Conservation (phyloP, 2,113 vertebrate genomes). For the Prionailurus bengalensis region DNA sequence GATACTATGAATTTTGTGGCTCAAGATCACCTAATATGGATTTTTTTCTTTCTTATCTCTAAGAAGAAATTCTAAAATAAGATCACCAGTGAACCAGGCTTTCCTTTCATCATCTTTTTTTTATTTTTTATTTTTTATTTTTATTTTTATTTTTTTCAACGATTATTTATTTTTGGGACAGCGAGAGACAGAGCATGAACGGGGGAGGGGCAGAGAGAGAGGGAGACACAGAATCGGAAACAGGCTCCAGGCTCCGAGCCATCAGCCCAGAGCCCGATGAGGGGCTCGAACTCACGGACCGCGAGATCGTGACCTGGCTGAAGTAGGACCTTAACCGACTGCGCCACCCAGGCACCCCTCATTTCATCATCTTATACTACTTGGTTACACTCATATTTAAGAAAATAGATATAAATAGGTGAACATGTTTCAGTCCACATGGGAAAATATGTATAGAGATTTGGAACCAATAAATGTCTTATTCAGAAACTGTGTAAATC, state of each 20-base stretch:
- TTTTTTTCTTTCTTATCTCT: neutral
- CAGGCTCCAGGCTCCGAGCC: too few relatives aligned
- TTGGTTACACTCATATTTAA: neutral
- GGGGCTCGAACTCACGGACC: too few relatives aligned
- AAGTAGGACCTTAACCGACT: too few relatives aligned
- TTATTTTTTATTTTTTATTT: too few relatives aligned
- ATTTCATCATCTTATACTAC: neutral
- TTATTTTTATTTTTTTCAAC: too few relatives aligned
- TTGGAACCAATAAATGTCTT: neutral
- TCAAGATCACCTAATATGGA: neutral
- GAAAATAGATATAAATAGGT: neutral
- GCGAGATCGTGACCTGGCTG: too few relatives aligned
- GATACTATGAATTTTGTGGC: neutral
- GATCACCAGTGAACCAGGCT: neutral
- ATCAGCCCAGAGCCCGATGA: too few relatives aligned
- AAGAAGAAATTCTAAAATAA: constrained; percentile 10
- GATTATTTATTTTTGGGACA: too few relatives aligned
- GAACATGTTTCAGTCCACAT: neutral
- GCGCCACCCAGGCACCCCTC: too few relatives aligned
- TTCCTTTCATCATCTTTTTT: neutral
- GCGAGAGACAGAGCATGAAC: too few relatives aligned
- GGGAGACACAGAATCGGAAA: too few relatives aligned
- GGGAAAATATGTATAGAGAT: neutral
- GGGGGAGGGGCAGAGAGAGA: too few relatives aligned
- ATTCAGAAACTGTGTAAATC: neutral